Percentiles rank a stretch among this genome's conserved stretches.
Evolutionary conservation across 2,113 vertebrate genomes (phyloP).

Genomic region (Dendrocopos noguchii): DNA sequence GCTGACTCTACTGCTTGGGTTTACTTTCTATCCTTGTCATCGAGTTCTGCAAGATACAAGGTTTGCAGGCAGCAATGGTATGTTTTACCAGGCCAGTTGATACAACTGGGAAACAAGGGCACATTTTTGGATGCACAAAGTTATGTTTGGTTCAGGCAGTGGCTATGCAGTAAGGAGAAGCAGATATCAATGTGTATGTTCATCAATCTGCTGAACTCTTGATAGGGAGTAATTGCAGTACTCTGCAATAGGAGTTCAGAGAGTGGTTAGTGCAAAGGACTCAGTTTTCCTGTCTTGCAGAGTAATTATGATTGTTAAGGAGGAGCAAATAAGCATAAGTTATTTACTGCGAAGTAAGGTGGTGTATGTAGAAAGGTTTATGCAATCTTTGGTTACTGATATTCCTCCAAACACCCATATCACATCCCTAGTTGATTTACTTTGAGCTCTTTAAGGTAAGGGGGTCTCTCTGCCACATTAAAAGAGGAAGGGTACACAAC

Average conservation of each 20-base stretch:
- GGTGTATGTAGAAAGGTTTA: background rate
- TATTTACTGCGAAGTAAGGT: constrained; percentile 1
- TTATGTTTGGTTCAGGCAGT: background rate
- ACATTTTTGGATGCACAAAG: background rate
- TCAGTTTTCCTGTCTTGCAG: background rate
- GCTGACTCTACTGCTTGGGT: background rate
- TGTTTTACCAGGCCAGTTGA: background rate
- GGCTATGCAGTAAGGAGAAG: constrained; percentile 12
- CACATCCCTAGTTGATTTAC: background rate
- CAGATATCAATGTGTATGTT: constrained; percentile 33
- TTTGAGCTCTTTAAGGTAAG: background rate
- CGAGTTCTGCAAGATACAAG: background rate
- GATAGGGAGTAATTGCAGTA: constrained; percentile 31
- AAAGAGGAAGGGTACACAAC: background rate
- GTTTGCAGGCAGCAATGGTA: background rate
- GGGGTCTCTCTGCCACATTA: background rate
- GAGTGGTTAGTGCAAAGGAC: constrained; percentile 43
- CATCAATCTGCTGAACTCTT: background rate
- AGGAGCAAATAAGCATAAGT: background rate
- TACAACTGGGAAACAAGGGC: background rate
- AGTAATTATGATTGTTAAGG: background rate
- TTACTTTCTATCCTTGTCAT: background rate
- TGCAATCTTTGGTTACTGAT: background rate
- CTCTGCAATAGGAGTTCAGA: constrained; percentile 28
- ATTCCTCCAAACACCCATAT: background rate